These are phyloP conservation scores for Mormyrus lacerda DNA, from an alignment of 2,113 vertebrate genomes.

Conservation along the genomic window DNA sequence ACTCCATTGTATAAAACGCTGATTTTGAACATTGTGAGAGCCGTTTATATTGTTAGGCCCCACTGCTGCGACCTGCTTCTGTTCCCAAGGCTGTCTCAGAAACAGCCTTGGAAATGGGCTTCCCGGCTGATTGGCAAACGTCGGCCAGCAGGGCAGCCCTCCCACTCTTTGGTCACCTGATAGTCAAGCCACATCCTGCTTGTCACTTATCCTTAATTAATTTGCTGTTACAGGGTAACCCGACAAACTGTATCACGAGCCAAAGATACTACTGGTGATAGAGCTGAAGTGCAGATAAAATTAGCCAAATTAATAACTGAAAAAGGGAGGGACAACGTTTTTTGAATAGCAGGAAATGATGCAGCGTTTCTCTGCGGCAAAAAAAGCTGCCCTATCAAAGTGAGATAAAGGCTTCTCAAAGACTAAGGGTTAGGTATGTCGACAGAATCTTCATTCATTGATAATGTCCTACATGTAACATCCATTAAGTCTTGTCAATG, in stretches of 20 bases:
- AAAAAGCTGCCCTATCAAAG: constrained; percentile 18
- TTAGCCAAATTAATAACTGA: constrained; percentile 56
- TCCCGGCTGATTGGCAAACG: not conserved
- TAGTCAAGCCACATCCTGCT: not conserved
- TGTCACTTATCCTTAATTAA: constrained; percentile 38
- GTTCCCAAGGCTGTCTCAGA: not conserved
- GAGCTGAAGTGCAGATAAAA: constrained; percentile 49
- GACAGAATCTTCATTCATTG: constrained; percentile 15
- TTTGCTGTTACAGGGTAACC: constrained; percentile 44
- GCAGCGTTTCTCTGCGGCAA: constrained; percentile 5
- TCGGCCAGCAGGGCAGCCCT: not conserved
- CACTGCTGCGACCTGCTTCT: not conserved
- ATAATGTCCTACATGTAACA: constrained; percentile 18
- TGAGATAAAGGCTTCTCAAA: constrained; percentile 20
- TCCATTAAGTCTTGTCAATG: constrained; percentile 16
- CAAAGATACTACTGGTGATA: constrained; percentile 50
- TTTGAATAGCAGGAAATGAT: constrained; percentile 6
- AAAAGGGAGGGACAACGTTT: constrained; percentile 22
- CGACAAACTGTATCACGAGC: constrained; percentile 57
- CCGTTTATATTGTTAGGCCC: not conserved
- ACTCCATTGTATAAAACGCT: not conserved
- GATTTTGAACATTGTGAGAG: not conserved
- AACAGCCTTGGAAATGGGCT: not conserved
- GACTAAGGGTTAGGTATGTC: constrained; percentile 36
- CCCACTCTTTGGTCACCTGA: not conserved